phyloP scores from a whole-genome alignment of 2,113 vertebrate species.

The Prochilodus magdalenae region DNA sequence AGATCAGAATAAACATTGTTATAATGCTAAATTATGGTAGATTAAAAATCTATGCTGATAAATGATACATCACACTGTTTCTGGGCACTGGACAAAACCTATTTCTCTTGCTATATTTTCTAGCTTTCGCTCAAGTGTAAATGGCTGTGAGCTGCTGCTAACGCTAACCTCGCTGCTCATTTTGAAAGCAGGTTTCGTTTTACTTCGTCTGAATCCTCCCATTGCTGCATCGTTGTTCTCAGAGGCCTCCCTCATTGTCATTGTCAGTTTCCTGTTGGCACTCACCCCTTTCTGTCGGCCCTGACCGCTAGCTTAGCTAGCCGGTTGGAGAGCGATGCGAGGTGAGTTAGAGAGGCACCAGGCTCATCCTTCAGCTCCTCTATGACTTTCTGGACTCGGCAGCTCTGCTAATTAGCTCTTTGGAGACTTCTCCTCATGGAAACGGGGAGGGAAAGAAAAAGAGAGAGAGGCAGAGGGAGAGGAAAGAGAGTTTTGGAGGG shows the following conservation, averaged over 20 bases:
- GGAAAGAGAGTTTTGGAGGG: constrained; percentile 77
- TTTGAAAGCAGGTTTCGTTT: not conserved
- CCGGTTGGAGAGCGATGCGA: not conserved
- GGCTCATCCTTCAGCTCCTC: constrained; percentile 89
- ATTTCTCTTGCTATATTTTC: too few species aligned
- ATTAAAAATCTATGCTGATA: not conserved
- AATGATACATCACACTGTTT: not conserved
- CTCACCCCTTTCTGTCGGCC: constrained; percentile 88
- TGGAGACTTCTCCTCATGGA: constrained; percentile 98
- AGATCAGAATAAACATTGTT: not conserved
- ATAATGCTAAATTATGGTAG: not conserved
- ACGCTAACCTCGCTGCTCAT: not conserved
- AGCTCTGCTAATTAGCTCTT: constrained; percentile 99
- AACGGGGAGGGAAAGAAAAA: constrained; percentile 68
- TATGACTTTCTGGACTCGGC: constrained; percentile 91
- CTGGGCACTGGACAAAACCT: not conserved
- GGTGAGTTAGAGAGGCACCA: constrained; percentile 68
- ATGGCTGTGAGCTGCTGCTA: not conserved
- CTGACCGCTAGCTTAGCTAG: constrained; percentile 83
- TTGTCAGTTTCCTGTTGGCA: constrained; percentile 82
- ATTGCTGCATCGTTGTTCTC: constrained; percentile 77
- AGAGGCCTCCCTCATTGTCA: constrained; percentile 85
- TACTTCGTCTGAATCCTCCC: constrained; percentile 64
- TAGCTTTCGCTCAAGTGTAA: not conserved
- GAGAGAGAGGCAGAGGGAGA: constrained; percentile 80